These are phyloP conservation scores for Sylvia borin DNA, from an alignment of 2,797 vertebrate genomes.

Conservation along the genomic window DNA sequence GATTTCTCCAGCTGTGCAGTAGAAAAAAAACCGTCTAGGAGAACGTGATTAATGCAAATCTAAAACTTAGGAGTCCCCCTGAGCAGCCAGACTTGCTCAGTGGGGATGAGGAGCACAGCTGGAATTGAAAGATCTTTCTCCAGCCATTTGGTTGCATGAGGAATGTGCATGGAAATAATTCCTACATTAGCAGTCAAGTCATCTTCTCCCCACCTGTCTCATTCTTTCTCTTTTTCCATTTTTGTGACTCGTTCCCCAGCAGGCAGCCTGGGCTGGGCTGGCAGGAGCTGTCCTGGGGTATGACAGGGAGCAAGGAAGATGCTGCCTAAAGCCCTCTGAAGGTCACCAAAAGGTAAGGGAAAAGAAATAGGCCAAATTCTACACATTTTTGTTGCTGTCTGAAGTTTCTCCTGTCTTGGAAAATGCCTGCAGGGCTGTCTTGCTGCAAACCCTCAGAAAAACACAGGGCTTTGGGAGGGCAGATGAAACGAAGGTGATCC, in stretches of 20 bases:
- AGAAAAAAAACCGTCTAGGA: neutral
- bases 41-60: neutral
- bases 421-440: constrained; percentile 40
- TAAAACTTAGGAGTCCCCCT: neutral
- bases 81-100: neutral
- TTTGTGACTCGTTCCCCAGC: neutral
- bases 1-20: neutral
- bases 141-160: neutral
- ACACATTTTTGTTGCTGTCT: constrained; percentile 62
- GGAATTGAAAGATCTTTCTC: neutral
- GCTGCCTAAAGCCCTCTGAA: constrained; percentile 5
- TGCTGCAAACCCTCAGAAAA: constrained; percentile 34
- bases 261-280: neutral
- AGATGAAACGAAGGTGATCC: constrained; percentile 14
- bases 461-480: neutral
- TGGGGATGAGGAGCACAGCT: neutral
- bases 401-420: constrained; percentile 54
- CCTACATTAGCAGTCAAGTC: neutral
- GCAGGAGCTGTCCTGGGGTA: neutral
- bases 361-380: constrained; percentile 51
- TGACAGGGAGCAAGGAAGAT: neutral
- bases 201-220: neutral
- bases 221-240: neutral
- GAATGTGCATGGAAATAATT: neutral
- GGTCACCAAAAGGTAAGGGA: constrained; percentile 54